Evolutionary conservation across 2,888 invertebrate genomes (phyloP), one percentile per base, ranked within the genome.

Genomic region (Ophraella communa): DNA sequence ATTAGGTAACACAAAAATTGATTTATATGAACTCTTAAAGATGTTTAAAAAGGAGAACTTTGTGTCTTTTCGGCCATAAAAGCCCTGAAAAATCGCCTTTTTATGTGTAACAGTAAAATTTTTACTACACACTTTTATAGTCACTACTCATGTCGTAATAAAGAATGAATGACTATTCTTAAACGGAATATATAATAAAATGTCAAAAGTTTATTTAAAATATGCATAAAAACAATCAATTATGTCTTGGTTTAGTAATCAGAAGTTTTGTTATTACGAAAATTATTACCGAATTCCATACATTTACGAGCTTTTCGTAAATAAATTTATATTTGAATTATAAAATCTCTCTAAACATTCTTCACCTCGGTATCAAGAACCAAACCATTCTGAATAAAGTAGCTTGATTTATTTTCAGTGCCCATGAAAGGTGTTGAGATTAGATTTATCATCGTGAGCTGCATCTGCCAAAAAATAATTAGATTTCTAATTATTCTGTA

Each of bases 61-160:
- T 58, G 58, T 58, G 58, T 58, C 47, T 58, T 58, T 58, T 49
- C 3, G 21, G 58, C 39, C 33, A 49, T 58, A 58, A 58, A 58
- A 58, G 49, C 21, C 49, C 14, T 39, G n/a, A 58, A 35, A 39
- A 58, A 58, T 58, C 49, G 23, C n/a, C 35, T 45, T 58, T 58
- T 58, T 58, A 58, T 58, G 49, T 58, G 33, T 33, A 58, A 58
- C 58, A 58, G 58, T 58, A 58, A 58, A 58, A 58, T 10, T 58
- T 58, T 58, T 49, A 58, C 58, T 58, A 58, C 58, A 58, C 49
- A 58, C 20, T 58, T 58, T 58, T 49, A 58, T 35, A 45, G 33
- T 24, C 45, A 58, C 58, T 58, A 58, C 49, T 30, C 58, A 49
- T 58, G 30, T 58, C 49, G 49, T 51, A 51, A 51, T 51, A 51